Evolutionary conservation across 1,140 invertebrate genomes (phyloP), one percentile per base, ranked within the genome.

Genomic region (Sitobion miscanthi): DNA sequence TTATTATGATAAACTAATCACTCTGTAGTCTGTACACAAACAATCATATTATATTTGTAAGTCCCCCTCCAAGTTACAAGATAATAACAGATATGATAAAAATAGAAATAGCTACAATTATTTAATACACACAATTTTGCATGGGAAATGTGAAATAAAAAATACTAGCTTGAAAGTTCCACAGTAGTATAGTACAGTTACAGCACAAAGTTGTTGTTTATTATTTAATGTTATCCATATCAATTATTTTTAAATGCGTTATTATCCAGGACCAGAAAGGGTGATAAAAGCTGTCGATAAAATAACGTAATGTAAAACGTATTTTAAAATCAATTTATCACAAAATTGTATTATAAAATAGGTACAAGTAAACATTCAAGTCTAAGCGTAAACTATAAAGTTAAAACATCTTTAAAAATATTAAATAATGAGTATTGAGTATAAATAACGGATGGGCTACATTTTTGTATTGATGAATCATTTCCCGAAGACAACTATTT

Each of bases 91-190:
- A 90, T 62, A 45, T 42, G 54, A 90, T 47, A 90, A 90, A 90
- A 90, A 90, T 90, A 90, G 88, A 90, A 62, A 90, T 62, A 62
- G 54, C 38, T 47, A 62, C 35, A 90, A 35, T 52, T 7, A 88
- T 86, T 54, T 30, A 57, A 90, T 62, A 90, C 14, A 35, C 23
- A 90, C 21, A 62, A 42, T 90, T 62, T 62, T 20, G 88, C 23
- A 17, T 30, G 38, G 4, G 88, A 90, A 90, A 57, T 42, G 21
- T 42, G 25, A 89, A 54, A 89, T 57, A 49, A 88, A 87, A 38
- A 89, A 89, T 52, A 57, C 21, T 38, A 52, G 9, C 4, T 77
- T 57, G 11, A 89, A 35, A 54, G 23, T 57, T 38, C 47, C 30
- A 87, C 77, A 21, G 52, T 77, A 87, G 35, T 86, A 42, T 49